Percentiles rank a stretch among this genome's conserved stretches.
Evolutionary conservation across 2,113 vertebrate species (phyloP).

Genomic region (Rutilus rutilus): DNA sequence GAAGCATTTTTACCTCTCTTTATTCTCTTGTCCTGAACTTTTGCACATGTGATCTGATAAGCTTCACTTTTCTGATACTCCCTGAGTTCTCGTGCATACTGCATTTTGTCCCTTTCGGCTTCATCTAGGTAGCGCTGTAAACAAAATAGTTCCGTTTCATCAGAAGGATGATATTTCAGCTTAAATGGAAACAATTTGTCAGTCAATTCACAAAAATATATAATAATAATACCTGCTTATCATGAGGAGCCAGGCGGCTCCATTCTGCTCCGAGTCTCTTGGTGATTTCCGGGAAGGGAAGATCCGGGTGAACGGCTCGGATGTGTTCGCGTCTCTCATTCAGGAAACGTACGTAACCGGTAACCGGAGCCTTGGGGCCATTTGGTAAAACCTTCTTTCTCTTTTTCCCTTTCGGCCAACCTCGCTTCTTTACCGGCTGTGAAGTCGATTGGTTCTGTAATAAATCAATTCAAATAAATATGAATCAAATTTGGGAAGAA

Average conservation of each 20-base stretch:
- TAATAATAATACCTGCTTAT: slow-evolving; percentile 83
- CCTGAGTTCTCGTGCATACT: slow-evolving; percentile 91
- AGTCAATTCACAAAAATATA: background rate
- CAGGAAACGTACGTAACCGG: slow-evolving; percentile 92
- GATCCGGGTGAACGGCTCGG: slow-evolving; percentile 87
- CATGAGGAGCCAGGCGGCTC: slow-evolving; percentile 87
- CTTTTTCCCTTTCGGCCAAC: slow-evolving; percentile 98
- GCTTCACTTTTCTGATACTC: slow-evolving; percentile 97
- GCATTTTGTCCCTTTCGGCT: slow-evolving; percentile 93
- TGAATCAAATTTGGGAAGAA: slow-evolving; percentile 19
- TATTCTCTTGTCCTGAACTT: slow-evolving; percentile 94
- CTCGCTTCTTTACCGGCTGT: slow-evolving; percentile 93
- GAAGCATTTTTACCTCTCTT: slow-evolving; percentile 83
- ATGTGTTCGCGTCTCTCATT: slow-evolving; percentile 94
- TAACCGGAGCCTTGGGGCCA: slow-evolving; percentile 95
- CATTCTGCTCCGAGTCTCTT: slow-evolving; percentile 95
- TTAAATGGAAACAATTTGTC: background rate
- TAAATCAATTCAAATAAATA: background rate
- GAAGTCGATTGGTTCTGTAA: slow-evolving; percentile 41
- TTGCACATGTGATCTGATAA: slow-evolving; percentile 89
- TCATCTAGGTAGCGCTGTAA: slow-evolving; percentile 91
- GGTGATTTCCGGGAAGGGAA: slow-evolving; percentile 96
- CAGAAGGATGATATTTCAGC: background rate
- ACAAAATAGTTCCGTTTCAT: background rate
- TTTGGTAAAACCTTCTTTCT: slow-evolving; percentile 97